Conservation (phyloP, 2,113 vertebrate genomes). For the Hippocampus mohnikei region DNA sequence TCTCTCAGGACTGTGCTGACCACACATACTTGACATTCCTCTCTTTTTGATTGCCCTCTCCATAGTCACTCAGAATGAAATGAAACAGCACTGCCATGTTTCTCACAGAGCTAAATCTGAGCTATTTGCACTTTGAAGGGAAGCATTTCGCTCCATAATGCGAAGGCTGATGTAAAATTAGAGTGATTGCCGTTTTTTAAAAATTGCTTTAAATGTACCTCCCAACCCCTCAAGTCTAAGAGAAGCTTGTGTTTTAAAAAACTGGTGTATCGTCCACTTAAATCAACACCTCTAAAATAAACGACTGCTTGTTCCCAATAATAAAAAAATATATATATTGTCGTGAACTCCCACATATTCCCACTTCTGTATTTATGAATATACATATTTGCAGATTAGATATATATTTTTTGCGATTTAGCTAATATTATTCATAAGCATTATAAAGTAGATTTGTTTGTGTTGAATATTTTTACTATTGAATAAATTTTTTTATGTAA, state of each 20-base stretch:
- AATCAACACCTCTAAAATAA: not conserved
- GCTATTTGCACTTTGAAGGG: conserved; percentile 10
- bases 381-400: not conserved
- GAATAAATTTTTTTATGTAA: too few species aligned
- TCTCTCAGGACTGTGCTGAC: conserved; percentile 41
- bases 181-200: not conserved
- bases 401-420: too few species aligned
- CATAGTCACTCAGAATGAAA: conserved; percentile 50
- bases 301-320: not conserved
- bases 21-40: conserved; percentile 63
- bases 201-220: not conserved
- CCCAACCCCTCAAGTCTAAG: too few species aligned
- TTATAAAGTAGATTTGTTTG: too few species aligned
- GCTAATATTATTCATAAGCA: too few species aligned
- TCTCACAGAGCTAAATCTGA: conserved; percentile 20
- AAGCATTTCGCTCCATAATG: not conserved
- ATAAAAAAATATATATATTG: not conserved
- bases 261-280: not conserved
- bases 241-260: too few species aligned
- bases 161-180: not conserved
- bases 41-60: conserved; percentile 51
- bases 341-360: not conserved
- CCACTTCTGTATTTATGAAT: not conserved
- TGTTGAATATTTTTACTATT: too few species aligned
- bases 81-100: conserved; percentile 24